A percentile compares a stretch with the other conserved stretches of the same genome.
Evolutionary conservation across 2,797 vertebrate species (phyloP).

Genomic region (Cichlasoma orientale): DNA sequence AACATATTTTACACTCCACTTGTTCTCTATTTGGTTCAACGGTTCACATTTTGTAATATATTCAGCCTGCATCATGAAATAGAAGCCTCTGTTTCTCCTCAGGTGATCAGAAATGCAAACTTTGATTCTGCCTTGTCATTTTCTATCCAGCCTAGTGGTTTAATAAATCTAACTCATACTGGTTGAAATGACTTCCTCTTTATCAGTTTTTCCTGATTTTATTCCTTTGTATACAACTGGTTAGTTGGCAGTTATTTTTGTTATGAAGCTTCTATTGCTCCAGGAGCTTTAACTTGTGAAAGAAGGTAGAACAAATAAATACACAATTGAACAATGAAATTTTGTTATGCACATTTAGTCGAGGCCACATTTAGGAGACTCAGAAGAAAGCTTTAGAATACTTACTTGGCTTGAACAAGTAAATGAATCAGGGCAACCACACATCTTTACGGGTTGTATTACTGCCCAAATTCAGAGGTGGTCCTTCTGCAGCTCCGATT

Average conservation of each 20-base stretch:
- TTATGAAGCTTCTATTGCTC: not conserved
- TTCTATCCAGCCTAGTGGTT: not conserved
- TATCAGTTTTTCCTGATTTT: not conserved
- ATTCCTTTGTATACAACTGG: not conserved
- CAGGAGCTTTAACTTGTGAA: not conserved
- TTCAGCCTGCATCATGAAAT: not conserved
- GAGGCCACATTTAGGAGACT: not conserved
- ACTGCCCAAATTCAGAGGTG: not conserved
- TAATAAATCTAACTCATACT: not conserved
- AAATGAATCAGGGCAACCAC: too few relatives aligned
- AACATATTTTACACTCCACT: conserved; percentile 33
- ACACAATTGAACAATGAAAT: conserved; percentile 4
- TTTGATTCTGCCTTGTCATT: not conserved
- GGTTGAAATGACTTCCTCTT: not conserved
- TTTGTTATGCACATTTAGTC: not conserved
- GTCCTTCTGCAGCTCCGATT: not conserved
- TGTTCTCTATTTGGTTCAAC: conserved; percentile 1
- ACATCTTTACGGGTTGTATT: not conserved
- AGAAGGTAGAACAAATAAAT: not conserved
- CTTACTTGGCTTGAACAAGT: not conserved
- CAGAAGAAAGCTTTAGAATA: not conserved
- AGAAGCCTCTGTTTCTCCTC: not conserved
- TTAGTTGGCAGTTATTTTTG: not conserved
- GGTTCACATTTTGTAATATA: conserved; percentile 1
- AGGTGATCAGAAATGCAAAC: conserved; percentile 9